Conservation (phyloP, 2,888 invertebrate species). For the Eupithecia inturbata region DNA sequence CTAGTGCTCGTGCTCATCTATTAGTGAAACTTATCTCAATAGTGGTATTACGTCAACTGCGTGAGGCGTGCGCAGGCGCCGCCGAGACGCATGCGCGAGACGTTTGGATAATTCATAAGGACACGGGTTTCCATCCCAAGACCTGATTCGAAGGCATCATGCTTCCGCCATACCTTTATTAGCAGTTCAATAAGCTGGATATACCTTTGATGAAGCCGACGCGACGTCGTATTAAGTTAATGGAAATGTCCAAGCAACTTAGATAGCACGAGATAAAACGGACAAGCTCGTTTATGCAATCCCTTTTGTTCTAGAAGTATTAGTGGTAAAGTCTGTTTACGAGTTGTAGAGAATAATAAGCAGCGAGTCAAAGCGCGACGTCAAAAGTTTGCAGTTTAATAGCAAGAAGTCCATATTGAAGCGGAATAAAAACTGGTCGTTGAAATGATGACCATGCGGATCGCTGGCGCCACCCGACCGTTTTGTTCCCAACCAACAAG, state of each 20-base stretch:
- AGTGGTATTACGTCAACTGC: constrained; percentile 33
- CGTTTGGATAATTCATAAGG: constrained; percentile 81
- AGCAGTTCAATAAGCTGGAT: constrained; percentile 55
- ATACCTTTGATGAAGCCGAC: constrained; percentile 46
- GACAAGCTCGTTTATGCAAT: constrained; percentile 45
- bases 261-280: constrained; percentile 8
- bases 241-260: constrained; percentile 8
- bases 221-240: constrained; percentile 26
- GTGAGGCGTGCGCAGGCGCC: constrained; percentile 65
- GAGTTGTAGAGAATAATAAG: constrained; percentile 43
- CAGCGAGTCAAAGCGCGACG: constrained; percentile 53
- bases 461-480: constrained; percentile 71
- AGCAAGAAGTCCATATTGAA: constrained; percentile 60
- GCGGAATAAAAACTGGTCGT: constrained; percentile 72
- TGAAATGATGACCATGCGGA: constrained; percentile 62
- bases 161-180: constrained; percentile 70
- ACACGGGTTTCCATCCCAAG: constrained; percentile 58
- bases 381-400: constrained; percentile 69
- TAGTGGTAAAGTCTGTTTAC: neutral
- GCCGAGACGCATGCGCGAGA: constrained; percentile 64
- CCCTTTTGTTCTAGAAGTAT: constrained; percentile 28
- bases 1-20: neutral
- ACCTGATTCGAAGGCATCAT: constrained; percentile 48
- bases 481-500: constrained; percentile 59
- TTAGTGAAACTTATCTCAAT: constrained; percentile 21